Conservation (phyloP, 2,113 vertebrate species). For the Corydoras maculifer region DNA sequence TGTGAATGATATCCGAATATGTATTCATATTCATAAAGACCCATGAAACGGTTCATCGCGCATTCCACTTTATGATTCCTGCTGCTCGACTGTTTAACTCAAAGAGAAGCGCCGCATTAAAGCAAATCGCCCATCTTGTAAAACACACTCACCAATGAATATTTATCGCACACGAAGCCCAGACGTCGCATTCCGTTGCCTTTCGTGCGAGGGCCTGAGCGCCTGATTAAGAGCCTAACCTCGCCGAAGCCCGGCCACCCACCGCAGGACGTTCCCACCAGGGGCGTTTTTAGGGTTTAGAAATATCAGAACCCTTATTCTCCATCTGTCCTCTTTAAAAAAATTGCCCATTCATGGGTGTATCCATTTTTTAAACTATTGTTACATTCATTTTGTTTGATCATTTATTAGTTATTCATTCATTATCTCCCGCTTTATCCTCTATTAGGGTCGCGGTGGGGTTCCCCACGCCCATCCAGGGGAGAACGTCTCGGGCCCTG, state of each 20-base stretch:
- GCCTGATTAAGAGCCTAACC: conserved; percentile 23
- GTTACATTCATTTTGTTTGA: no score
- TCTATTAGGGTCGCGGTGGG: no score
- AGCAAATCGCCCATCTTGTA: conserved; percentile 40
- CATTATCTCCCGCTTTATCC: no score
- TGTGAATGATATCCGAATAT: conserved; percentile 27
- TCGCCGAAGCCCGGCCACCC: background rate
- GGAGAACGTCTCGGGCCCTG: no score
- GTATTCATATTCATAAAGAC: conserved; percentile 40
- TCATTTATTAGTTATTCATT: no score
- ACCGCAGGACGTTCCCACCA: no score
- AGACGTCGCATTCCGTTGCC: conserved; percentile 24
- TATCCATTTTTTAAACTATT: no score
- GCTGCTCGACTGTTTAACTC: conserved; percentile 31
- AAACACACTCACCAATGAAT: conserved; percentile 34
- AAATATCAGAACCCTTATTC: no score
- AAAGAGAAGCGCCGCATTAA: conserved; percentile 41
- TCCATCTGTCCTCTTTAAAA: no score
- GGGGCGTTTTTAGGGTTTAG: no score
- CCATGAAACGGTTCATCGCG: conserved; percentile 21
- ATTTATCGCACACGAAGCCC: conserved; percentile 30
- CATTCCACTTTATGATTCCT: conserved; percentile 27
- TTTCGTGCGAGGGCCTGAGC: conserved; percentile 8
- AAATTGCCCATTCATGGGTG: no score
- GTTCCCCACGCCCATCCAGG: no score